These are phyloP conservation scores for Tetragonula carbonaria DNA, from an alignment of 2,888 invertebrate species.

Conservation along the genomic window DNA sequence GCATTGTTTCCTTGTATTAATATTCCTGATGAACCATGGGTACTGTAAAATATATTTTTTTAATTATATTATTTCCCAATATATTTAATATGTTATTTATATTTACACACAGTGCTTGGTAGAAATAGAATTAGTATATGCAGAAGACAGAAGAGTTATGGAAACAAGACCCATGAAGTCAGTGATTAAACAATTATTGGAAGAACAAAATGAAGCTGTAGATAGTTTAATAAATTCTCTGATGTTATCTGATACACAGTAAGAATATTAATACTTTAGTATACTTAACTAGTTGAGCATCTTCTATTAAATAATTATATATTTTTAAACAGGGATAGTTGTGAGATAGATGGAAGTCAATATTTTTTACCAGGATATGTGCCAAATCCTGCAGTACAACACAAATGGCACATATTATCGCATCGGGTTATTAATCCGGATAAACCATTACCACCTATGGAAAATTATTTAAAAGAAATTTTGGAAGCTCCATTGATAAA, in stretches of 20 bases:
- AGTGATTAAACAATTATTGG: slow-evolving; percentile 43
- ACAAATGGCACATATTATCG: slow-evolving; percentile 72
- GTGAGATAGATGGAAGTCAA: slow-evolving; percentile 28
- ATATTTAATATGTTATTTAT: not conserved
- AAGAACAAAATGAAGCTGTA: slow-evolving; percentile 57
- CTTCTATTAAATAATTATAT: not conserved
- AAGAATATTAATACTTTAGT: not conserved
- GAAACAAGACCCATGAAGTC: slow-evolving; percentile 53
- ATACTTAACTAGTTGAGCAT: not conserved
- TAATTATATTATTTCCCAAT: slow-evolving; percentile 4
- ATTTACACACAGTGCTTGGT: slow-evolving; percentile 52
- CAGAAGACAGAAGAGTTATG: slow-evolving; percentile 59
- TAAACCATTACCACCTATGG: slow-evolving; percentile 67
- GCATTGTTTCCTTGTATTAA: slow-evolving; percentile 69
- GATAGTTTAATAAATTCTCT: slow-evolving; percentile 57
- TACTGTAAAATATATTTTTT: slow-evolving; percentile 40
- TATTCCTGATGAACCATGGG: slow-evolving; percentile 69
- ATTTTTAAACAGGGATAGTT: slow-evolving; percentile 30
- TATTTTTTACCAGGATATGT: slow-evolving; percentile 67
- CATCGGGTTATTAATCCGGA: slow-evolving; percentile 74
- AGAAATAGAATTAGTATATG: slow-evolving; percentile 57
- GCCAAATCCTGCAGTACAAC: slow-evolving; percentile 70
- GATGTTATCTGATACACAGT: slow-evolving; percentile 41
- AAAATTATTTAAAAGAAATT: slow-evolving; percentile 64
- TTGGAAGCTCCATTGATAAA: slow-evolving; percentile 61